Base-by-base conservation (phyloP, 2,113 vertebrate genomes). In the Nothoprocta perdicaria region DNA sequence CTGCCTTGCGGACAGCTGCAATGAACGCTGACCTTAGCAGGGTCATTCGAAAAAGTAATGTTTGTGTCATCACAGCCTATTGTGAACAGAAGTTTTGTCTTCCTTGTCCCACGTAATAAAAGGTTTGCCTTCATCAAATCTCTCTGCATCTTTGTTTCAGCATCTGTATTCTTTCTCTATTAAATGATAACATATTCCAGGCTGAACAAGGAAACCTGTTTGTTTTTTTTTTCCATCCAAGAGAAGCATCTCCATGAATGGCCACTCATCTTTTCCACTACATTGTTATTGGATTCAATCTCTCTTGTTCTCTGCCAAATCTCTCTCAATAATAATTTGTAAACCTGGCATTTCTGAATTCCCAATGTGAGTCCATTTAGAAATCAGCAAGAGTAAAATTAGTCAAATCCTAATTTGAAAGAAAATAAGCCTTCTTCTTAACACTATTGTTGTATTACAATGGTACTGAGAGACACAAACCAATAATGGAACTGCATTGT, bases 381-480 rank as follows among this genome's bases (percentile, higher is more conserved):
- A 93, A 92, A 92, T 91, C 50, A 92, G 16, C 43, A 80, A 80
- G 46, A 63, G 46, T 63, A 66, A 77, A 94, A 88, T 92, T 78
- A 88, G 66, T 71, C 80, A 85, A 65, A 91, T 77, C 55, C 21
- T 55, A 77, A 83, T 73, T 74, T 50, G 76, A 80, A 83, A 89
- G 84, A 92, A 94, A 95, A 83, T 85, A 93, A 63, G 55, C 55
- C 68, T 85, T 43, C 68, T 91, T 50, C 67, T 83, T 86, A 71
- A 82, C 89, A 52, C 91, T 69, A 85, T 95, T 96, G 93, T 88
- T 80, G 60, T 82, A 55, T 89, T 33, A 94, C 89, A 96, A 91
- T 93, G 76, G 84, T 80, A 50, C 60, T 77, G 89, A 87, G 85
- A 89, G 87, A 63, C 75, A 60, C 35, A 87, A 74, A 65, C 60